These are phyloP conservation scores for Lota lota DNA, from an alignment of 2,113 vertebrate species.

Conservation along the genomic window DNA sequence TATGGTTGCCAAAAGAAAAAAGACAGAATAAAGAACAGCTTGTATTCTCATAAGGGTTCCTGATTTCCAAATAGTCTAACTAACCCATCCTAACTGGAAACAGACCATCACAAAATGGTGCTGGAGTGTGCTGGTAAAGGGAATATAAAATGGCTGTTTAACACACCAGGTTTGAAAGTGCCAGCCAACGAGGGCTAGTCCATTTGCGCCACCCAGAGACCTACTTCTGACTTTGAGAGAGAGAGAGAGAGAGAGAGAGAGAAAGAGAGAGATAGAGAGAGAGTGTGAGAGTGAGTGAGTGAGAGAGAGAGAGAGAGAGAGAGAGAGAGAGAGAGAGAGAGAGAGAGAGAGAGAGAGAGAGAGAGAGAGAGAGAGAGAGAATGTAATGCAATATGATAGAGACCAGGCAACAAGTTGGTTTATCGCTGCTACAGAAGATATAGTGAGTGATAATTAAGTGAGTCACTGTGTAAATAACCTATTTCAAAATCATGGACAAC, in stretches of 20 bases:
- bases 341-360: no score
- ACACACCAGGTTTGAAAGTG: slow-evolving; percentile 28
- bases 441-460: background rate
- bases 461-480: background rate
- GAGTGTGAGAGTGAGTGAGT: no score
- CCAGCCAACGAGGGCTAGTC: slow-evolving; percentile 29
- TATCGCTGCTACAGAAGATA: background rate
- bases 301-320: no score
- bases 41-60: background rate
- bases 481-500: background rate
- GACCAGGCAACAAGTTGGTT: background rate
- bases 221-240: background rate
- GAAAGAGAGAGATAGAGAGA: no score
- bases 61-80: background rate
- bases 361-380: no score
- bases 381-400: no score
- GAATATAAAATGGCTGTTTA: slow-evolving; percentile 62
- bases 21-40: no score
- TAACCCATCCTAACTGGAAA: background rate
- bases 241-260: no score
- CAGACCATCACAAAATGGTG: slow-evolving; percentile 52
- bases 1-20: no score
- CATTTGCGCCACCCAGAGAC: slow-evolving; percentile 29
- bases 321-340: no score
- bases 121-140: slow-evolving; percentile 23